Conservation (phyloP, 2,888 invertebrate genomes). For the Ctenicera cuprea region DNA sequence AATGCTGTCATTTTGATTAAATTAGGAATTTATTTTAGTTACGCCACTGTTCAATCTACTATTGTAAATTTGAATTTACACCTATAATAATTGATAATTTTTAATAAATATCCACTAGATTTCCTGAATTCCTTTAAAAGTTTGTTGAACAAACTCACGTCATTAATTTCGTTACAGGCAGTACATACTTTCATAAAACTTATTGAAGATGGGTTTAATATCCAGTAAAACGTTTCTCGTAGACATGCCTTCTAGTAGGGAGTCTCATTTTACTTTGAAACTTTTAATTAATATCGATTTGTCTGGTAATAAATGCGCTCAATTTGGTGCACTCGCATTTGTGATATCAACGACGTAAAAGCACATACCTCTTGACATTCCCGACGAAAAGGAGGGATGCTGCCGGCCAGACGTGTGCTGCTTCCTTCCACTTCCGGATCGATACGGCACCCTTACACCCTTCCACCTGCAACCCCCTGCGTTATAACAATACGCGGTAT, state of each 20-base stretch:
- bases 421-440: constrained; percentile 59
- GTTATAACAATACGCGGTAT: constrained; percentile 51
- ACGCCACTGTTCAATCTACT: too few species aligned
- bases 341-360: constrained; percentile 52
- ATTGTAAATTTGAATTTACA: not conserved
- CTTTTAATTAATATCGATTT: constrained; percentile 53
- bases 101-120: too few species aligned
- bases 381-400: constrained; percentile 58
- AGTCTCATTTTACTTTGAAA: constrained; percentile 51
- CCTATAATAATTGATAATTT: too few species aligned
- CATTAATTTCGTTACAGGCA: constrained; percentile 26
- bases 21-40: too few species aligned
- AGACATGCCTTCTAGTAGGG: constrained; percentile 37
- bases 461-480: constrained; percentile 56
- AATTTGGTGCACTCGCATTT: constrained; percentile 52
- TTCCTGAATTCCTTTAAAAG: not conserved
- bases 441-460: constrained; percentile 55
- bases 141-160: not conserved
- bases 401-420: constrained; percentile 59
- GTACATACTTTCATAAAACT: constrained; percentile 32
- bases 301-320: constrained; percentile 48
- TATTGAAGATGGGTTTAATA: constrained; percentile 44
- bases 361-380: constrained; percentile 59
- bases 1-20: too few species aligned
- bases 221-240: constrained; percentile 39